Evolutionary conservation across 2,113 vertebrate species (phyloP).

Genomic region (Pollachius pollachius): DNA sequence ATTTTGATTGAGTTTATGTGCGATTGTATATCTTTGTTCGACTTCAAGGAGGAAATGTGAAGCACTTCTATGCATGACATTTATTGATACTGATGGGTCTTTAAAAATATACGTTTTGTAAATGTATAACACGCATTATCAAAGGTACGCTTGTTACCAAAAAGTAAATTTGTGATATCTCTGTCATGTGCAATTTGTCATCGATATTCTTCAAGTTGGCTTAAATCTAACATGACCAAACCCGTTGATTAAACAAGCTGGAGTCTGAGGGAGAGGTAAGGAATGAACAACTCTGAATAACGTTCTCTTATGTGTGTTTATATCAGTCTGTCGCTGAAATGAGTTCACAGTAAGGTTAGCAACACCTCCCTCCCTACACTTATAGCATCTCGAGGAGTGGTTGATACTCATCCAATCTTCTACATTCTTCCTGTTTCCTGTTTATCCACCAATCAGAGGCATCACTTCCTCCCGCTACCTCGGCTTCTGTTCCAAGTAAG

Average conservation of each 20-base stretch:
- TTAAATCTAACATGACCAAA: slow-evolving; percentile 47
- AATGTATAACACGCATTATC: slow-evolving; percentile 48
- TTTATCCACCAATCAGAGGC: slow-evolving; percentile 15
- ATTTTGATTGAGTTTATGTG: slow-evolving; percentile 59
- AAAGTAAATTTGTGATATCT: slow-evolving; percentile 51
- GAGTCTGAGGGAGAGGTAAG: slow-evolving; percentile 32
- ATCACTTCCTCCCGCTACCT: slow-evolving; percentile 21
- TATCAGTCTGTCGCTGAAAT: slow-evolving; percentile 9
- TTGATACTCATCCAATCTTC: slow-evolving; percentile 7
- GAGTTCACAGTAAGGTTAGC: slow-evolving; percentile 37
- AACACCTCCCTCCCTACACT: no score
- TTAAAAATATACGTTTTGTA: slow-evolving; percentile 46
- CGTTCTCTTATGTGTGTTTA: not conserved
- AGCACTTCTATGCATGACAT: slow-evolving; percentile 57
- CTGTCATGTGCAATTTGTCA: slow-evolving; percentile 54
- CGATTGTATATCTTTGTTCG: slow-evolving; percentile 51
- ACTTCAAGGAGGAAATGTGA: slow-evolving; percentile 54
- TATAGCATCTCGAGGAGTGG: no score
- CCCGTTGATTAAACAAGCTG: slow-evolving; percentile 15
- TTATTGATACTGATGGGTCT: slow-evolving; percentile 46
- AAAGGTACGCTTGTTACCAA: slow-evolving; percentile 61
- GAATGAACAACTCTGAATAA: not conserved
- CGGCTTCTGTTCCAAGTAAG: slow-evolving; percentile 39
- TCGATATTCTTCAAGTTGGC: slow-evolving; percentile 51
- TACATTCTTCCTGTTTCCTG: no score